A percentile compares a stretch with the other conserved stretches of the same genome.
Evolutionary conservation across 2,888 invertebrate species (phyloP).

Genomic region (Monopis laevigella): DNA sequence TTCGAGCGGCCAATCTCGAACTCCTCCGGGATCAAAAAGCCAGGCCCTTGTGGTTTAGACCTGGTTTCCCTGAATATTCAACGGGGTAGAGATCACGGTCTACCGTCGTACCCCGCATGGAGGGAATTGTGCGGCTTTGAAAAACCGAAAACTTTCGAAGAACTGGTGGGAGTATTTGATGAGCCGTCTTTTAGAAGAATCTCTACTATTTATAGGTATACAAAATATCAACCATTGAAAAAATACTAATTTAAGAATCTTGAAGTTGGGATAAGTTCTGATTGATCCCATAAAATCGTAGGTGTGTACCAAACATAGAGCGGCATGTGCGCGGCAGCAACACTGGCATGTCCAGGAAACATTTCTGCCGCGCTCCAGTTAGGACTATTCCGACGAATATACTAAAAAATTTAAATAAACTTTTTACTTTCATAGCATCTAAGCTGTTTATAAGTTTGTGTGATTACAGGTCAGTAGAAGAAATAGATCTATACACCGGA

Average conservation of each 20-base stretch:
- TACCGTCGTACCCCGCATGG: slow-evolving; percentile 82
- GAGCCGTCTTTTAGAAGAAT: slow-evolving; percentile 70
- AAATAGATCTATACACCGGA: slow-evolving; percentile 90
- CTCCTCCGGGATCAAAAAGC: slow-evolving; percentile 20
- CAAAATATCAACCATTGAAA: too few species aligned
- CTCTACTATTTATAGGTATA: slow-evolving; percentile 71
- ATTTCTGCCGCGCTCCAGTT: too few species aligned
- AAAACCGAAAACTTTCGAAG: slow-evolving; percentile 69
- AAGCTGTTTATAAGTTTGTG: neutral
- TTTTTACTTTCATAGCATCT: too few species aligned
- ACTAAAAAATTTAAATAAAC: too few species aligned
- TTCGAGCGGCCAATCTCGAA: slow-evolving; percentile 66
- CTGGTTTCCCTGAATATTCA: slow-evolving; percentile 89
- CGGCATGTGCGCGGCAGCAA: too few species aligned
- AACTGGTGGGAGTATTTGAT: slow-evolving; percentile 73
- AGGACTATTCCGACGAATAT: too few species aligned
- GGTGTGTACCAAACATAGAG: too few species aligned
- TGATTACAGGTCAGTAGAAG: slow-evolving; percentile 69
- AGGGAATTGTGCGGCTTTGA: slow-evolving; percentile 78
- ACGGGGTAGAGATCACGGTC: slow-evolving; percentile 87
- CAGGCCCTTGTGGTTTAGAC: slow-evolving; percentile 76
- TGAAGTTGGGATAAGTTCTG: too few species aligned
- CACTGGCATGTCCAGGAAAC: too few species aligned
- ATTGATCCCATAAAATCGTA: too few species aligned
- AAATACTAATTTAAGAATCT: too few species aligned